Base-by-base conservation (phyloP, 2,113 vertebrate genomes). In the Archocentrus centrarchus region DNA sequence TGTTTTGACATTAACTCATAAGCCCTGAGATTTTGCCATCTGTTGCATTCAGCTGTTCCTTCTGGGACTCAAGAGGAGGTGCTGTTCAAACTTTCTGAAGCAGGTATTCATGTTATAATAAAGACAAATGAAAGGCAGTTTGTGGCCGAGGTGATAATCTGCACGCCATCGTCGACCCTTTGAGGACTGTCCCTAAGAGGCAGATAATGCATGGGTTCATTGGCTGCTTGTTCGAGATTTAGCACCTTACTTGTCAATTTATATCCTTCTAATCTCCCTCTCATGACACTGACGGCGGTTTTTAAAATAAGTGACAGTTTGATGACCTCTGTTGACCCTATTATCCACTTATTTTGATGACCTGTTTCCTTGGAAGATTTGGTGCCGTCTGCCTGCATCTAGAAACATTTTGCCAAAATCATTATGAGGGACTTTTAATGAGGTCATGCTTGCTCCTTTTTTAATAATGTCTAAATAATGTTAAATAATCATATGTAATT, bases 1-100 rank as follows among this genome's bases (percentile, higher is more conserved):
- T 86, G 83, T 91, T 87, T 83, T 92, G 91, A 90, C 90, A 91
- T 93, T 91, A 83, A 86, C 86, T 86, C 85, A 64, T 92, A 94
- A 93, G 85, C 91, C 78, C 14, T 76, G 88, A 92, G 86, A 89
- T 90, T 91, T 86, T 80, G 1, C 82, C 90, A 92, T 88, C 88
- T 94, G 90, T 90, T 80, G 75, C 82, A 77, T 89, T 91, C 68
- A 62, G 61, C 13, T 70, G 59, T 85, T 84, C 66, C 64, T 64
- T 59, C 13, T 76, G 61, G 81, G 86, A 77, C 60, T 22, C 50
- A 5, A 2, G 5, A 77, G 53, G 76, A 80, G 78, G 55, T 61
- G 39, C 64, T n/a, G 8, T 30, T 79, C 63, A 58, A 55, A 55
- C 86, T 50, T 75, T 75, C 77, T 66, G 75, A 61, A 75, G 83